Percentiles rank a stretch among this genome's conserved stretches.
Conservation (phyloP, 2,797 vertebrate species). For the Aplochiton taeniatus region DNA sequence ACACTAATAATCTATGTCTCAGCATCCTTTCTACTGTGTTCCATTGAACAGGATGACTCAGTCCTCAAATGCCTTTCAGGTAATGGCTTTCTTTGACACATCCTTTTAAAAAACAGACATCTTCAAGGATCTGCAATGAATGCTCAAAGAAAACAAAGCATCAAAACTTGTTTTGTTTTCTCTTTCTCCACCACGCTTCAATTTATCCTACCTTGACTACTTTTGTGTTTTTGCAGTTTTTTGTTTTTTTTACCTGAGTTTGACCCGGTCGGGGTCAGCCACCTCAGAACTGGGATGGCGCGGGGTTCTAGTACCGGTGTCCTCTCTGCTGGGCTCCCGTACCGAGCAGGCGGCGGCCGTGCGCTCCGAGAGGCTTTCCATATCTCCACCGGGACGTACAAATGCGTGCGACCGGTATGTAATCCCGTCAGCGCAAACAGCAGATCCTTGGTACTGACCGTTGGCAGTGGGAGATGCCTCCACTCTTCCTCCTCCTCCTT, state of each 20-base stretch:
- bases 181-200: too few relatives aligned
- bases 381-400: slow-evolving; percentile 42
- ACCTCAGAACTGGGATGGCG: slow-evolving; percentile 8
- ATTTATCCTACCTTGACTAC: background rate
- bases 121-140: background rate
- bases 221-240: too few relatives aligned
- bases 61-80: too few relatives aligned
- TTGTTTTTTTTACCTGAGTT: slow-evolving; percentile 61
- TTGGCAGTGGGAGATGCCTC: slow-evolving; percentile 42
- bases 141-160: background rate
- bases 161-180: too few relatives aligned
- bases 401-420: slow-evolving; percentile 49
- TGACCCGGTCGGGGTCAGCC: slow-evolving; percentile 48
- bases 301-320: slow-evolving; percentile 28
- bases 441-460: slow-evolving; percentile 34
- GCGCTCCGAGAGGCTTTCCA: slow-evolving; percentile 64
- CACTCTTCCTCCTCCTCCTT: slow-evolving; percentile 35
- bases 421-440: slow-evolving; percentile 26
- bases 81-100: too few relatives aligned
- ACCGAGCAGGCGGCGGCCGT: slow-evolving; percentile 63
- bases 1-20: too few relatives aligned
- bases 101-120: too few relatives aligned
- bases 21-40: too few relatives aligned
- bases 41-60: too few relatives aligned
- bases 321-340: slow-evolving; percentile 48